Conservation (phyloP, 2,888 invertebrate genomes). For the Drosophila paranaensis region DNA sequence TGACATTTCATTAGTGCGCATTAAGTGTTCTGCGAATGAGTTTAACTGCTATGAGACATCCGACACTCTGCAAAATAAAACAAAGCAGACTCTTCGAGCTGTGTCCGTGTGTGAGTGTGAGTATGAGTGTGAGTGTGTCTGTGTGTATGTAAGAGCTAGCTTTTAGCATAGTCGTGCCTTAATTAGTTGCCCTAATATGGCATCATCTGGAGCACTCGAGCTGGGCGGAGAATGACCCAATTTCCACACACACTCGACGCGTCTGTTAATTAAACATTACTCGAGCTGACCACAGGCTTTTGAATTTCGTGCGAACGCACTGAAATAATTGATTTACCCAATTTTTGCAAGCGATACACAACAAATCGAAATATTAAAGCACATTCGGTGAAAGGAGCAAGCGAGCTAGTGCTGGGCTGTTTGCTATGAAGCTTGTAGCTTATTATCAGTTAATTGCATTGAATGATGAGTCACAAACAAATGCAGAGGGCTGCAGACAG, state of each 20-base stretch:
- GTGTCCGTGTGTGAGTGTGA: neutral
- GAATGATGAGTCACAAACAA: neutral
- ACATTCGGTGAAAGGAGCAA: neutral
- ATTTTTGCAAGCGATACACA: slow-evolving; percentile 46
- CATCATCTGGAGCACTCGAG: slow-evolving; percentile 32
- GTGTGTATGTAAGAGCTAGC: slow-evolving; percentile 7
- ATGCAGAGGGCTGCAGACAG: slow-evolving; percentile 7
- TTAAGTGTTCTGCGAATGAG: slow-evolving; percentile 78
- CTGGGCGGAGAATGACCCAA: slow-evolving; percentile 56
- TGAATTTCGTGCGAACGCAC: slow-evolving; percentile 47
- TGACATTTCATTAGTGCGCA: slow-evolving; percentile 83
- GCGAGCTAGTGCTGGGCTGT: neutral
- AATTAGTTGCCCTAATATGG: slow-evolving; percentile 62
- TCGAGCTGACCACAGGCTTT: slow-evolving; percentile 59
- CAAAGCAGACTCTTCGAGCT: slow-evolving; percentile 1
- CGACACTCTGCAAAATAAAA: slow-evolving; percentile 24
- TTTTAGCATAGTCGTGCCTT: slow-evolving; percentile 52
- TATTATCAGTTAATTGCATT: slow-evolving; percentile 51
- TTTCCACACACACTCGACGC: slow-evolving; percentile 40
- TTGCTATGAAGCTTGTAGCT: slow-evolving; percentile 32
- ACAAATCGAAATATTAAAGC: slow-evolving; percentile 28
- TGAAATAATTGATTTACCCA: slow-evolving; percentile 59
- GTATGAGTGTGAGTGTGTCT: neutral
- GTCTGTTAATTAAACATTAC: slow-evolving; percentile 72
- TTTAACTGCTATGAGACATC: slow-evolving; percentile 59